Conservation (phyloP, 53 echinoderm and acorn worm species). For the Luidia sarsii region DNA sequence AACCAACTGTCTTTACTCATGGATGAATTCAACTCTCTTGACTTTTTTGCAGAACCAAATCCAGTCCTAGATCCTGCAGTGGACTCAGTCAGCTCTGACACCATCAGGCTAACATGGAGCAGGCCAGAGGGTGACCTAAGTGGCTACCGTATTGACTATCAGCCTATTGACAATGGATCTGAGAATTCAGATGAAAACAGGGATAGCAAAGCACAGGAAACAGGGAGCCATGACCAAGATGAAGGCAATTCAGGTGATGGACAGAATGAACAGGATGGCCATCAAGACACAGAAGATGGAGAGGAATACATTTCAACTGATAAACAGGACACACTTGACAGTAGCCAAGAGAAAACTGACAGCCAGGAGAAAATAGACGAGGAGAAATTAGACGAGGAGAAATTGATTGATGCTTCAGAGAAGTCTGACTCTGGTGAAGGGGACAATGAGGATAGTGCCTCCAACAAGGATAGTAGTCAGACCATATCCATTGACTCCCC, state of each 20-base stretch:
- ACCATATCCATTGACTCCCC: constrained; percentile 14
- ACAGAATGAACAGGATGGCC: not conserved
- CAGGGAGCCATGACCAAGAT: not conserved
- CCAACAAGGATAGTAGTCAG: constrained; percentile 19
- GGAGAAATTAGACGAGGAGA: not conserved
- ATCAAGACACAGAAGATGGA: not conserved
- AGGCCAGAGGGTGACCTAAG: constrained; percentile 75
- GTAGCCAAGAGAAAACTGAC: not conserved
- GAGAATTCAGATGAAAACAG: not conserved
- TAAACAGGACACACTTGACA: not conserved
- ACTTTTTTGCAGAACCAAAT: constrained; percentile 55
- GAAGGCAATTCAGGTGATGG: not conserved
- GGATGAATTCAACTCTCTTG: too few relatives aligned
- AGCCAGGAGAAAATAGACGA: too few relatives aligned
- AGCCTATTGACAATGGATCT: not conserved
- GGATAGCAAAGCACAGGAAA: not conserved
- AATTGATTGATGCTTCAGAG: not conserved
- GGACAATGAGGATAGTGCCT: not conserved
- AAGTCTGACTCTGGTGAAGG: constrained; percentile 4
- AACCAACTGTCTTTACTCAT: too few relatives aligned
- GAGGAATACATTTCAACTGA: not conserved
- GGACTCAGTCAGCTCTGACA: constrained; percentile 51
- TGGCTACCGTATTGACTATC: constrained; percentile 68
- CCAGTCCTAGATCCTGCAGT: constrained; percentile 57
- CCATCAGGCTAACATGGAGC: constrained; percentile 74